Conservation (phyloP, 2,888 invertebrate genomes). For the Lasius fuliginosus region DNA sequence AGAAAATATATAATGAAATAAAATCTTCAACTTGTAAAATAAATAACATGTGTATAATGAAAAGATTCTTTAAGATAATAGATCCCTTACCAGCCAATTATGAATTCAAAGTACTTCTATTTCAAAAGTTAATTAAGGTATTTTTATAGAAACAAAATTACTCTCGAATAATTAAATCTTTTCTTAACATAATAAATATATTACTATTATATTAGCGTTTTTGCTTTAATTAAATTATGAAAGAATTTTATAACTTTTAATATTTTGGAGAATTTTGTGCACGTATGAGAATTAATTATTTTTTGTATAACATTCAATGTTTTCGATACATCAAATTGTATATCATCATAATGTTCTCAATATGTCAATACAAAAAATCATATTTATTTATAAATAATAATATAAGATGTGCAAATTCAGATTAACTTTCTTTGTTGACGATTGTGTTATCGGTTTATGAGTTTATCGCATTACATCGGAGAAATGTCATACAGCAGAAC, state of each 20-base stretch:
- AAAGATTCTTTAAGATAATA: not conserved
- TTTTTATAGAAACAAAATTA: not conserved
- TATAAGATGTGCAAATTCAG: not conserved
- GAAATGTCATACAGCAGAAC: not conserved
- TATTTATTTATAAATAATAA: no score
- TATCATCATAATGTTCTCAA: not conserved
- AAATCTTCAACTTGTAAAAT: not conserved
- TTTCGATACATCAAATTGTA: no score
- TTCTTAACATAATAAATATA: not conserved
- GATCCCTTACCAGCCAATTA: not conserved
- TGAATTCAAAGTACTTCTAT: not conserved
- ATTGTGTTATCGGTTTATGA: not conserved
- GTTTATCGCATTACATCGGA: not conserved
- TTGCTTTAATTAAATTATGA: not conserved
- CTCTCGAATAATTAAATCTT: not conserved
- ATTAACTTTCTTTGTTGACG: not conserved
- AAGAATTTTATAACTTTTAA: not conserved
- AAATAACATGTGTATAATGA: not conserved
- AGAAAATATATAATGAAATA: not conserved
- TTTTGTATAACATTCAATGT: not conserved
- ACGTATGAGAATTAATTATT: not conserved
- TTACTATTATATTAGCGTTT: not conserved
- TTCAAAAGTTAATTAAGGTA: not conserved
- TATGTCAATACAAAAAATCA: not conserved
- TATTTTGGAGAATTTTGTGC: not conserved